Percentiles rank a stretch among this genome's conserved stretches.
These are phyloP conservation scores for Vimba vimba DNA, from an alignment of 2,113 vertebrate species.

Conservation along the genomic window DNA sequence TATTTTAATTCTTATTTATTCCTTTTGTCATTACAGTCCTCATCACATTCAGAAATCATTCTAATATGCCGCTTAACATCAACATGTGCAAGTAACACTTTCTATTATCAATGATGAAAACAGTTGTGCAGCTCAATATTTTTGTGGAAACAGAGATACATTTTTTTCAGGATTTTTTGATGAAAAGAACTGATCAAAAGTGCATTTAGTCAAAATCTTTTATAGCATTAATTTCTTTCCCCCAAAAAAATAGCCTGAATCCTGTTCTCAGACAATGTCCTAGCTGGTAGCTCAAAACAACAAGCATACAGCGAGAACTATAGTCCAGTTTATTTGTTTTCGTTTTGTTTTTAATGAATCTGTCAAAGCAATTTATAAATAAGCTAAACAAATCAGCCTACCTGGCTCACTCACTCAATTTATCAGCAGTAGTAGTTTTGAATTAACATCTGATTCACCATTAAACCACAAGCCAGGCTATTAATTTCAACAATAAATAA, in stretches of 20 bases:
- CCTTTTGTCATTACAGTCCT: not conserved
- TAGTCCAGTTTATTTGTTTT: not conserved
- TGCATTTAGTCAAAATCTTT: no score
- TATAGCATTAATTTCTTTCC: no score
- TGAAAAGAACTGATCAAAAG: no score
- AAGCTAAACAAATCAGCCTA: not conserved
- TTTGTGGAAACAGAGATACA: not conserved
- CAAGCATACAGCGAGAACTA: not conserved
- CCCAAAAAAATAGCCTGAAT: not conserved
- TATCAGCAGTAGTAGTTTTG: not conserved
- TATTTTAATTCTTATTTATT: no score
- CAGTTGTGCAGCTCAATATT: not conserved
- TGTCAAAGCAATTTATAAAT: not conserved
- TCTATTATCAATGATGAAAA: not conserved
- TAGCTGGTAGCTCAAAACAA: not conserved
- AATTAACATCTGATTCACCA: not conserved
- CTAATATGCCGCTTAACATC: not conserved
- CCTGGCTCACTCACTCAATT: not conserved
- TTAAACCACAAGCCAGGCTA: not conserved
- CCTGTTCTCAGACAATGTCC: not conserved
- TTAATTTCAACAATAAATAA: not conserved
- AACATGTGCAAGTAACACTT: not conserved
- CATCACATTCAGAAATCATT: not conserved
- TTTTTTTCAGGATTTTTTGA: no score
- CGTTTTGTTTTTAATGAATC: not conserved